Percentiles rank a stretch among this genome's conserved stretches.
These are phyloP conservation scores for Gambusia affinis DNA, from an alignment of 2,113 vertebrate species.

Conservation along the genomic window DNA sequence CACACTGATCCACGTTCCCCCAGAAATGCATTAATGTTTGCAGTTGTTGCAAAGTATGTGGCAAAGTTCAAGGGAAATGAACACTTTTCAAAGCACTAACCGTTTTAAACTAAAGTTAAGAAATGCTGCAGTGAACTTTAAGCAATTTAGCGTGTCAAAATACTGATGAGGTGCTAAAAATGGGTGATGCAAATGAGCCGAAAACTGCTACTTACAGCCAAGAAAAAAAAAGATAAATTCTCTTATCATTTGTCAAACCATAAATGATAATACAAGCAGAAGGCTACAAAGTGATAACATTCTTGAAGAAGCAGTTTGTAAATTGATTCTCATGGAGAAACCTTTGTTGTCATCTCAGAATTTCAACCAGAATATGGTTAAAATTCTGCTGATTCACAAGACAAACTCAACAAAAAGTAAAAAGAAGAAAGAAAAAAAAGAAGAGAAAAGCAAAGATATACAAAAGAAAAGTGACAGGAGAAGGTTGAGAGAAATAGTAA, in stretches of 20 bases:
- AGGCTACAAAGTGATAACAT: conserved; percentile 65
- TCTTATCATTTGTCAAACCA: conserved; percentile 58
- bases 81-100: not conserved
- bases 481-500: conserved; percentile 78
- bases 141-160: conserved; percentile 42
- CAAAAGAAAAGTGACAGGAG: conserved; percentile 80
- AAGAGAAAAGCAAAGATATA: conserved; percentile 69
- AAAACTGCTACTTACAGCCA: conserved; percentile 64
- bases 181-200: conserved; percentile 68
- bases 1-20: no score
- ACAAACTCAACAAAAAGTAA: conserved; percentile 68
- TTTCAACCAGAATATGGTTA: conserved; percentile 79
- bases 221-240: conserved; percentile 38
- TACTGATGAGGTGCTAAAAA: conserved; percentile 69
- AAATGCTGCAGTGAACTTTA: conserved; percentile 22
- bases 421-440: conserved; percentile 36
- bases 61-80: not conserved
- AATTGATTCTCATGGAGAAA: conserved; percentile 68
- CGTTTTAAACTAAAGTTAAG: conserved; percentile 11
- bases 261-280: conserved; percentile 64
- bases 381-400: conserved; percentile 82
- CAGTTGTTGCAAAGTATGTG: not conserved
- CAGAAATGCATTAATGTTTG: not conserved
- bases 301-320: conserved; percentile 61
- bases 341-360: conserved; percentile 77